Conservation (phyloP, 2,797 vertebrate genomes). For the Loriculus beryllinus region DNA sequence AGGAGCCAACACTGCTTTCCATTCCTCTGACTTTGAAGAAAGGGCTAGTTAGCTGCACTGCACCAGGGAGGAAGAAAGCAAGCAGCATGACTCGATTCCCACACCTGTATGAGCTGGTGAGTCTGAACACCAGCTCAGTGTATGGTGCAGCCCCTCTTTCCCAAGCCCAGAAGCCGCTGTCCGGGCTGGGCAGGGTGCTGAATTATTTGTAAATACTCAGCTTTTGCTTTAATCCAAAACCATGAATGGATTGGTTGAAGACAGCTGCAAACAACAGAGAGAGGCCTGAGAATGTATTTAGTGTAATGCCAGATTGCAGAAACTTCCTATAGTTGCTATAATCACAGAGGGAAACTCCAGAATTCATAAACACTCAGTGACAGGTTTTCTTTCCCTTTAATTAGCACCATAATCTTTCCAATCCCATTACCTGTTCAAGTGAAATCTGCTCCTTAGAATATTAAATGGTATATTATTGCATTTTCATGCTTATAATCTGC, state of each 20-base stretch:
- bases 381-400: not conserved
- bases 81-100: fast-evolving
- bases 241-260: not conserved
- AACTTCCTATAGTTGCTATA: not conserved
- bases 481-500: not conserved
- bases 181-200: not conserved
- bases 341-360: not conserved
- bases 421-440: not conserved
- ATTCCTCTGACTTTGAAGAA: not conserved
- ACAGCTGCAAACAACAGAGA: not conserved
- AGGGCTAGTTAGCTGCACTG: fast-evolving
- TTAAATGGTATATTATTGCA: not conserved
- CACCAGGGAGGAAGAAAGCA: not conserved
- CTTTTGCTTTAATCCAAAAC: not conserved
- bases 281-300: not conserved
- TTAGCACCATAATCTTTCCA: not conserved
- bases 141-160: not conserved
- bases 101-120: fast-evolving
- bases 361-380: not conserved
- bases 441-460: not conserved
- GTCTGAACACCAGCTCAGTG: not conserved
- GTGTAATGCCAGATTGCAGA: not conserved
- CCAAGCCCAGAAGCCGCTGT: not conserved
- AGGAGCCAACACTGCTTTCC: not conserved
- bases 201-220: not conserved